Conservation (phyloP, 2,888 invertebrate species). For the Sisyra terminalis region DNA sequence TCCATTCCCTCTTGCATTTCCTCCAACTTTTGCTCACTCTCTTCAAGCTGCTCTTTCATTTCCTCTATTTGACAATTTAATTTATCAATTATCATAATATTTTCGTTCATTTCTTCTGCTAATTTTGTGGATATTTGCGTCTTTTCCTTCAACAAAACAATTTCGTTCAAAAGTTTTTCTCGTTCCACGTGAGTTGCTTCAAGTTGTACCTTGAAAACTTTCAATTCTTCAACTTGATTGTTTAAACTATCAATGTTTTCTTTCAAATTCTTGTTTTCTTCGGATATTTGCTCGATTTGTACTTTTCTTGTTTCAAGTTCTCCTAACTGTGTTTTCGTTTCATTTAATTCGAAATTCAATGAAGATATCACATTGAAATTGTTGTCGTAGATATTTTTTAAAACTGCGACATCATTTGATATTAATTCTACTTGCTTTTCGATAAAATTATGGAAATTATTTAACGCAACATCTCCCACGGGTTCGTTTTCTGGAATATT, state of each 20-base stretch:
- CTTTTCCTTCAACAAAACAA: too few species aligned
- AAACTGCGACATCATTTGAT: too few species aligned
- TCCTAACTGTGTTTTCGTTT: conserved; percentile 8
- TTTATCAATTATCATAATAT: conserved; percentile 10
- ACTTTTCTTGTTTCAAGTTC: background rate
- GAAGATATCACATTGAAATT: too few species aligned
- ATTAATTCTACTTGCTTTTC: too few species aligned
- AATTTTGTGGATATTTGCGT: too few species aligned
- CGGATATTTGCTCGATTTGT: conserved; percentile 14
- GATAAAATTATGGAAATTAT: too few species aligned
- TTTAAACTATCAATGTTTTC: conserved; percentile 21
- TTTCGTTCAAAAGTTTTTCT: too few species aligned
- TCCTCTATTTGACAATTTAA: conserved; percentile 12
- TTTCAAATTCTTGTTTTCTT: conserved; percentile 17
- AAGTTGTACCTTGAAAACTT: conserved; percentile 22
- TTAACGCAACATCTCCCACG: too few species aligned
- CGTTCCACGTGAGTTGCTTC: too few species aligned
- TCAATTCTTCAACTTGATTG: conserved; percentile 32
- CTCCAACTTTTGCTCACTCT: background rate
- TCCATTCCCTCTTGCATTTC: background rate
- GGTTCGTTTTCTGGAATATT: too few species aligned
- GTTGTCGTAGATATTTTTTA: too few species aligned
- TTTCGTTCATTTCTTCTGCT: conserved; percentile 4
- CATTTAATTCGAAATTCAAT: conserved; percentile 1
- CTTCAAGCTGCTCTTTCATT: background rate